phyloP scores from a whole-genome alignment of 1,140 invertebrate species.

The Thereuonema tuberculata region DNA sequence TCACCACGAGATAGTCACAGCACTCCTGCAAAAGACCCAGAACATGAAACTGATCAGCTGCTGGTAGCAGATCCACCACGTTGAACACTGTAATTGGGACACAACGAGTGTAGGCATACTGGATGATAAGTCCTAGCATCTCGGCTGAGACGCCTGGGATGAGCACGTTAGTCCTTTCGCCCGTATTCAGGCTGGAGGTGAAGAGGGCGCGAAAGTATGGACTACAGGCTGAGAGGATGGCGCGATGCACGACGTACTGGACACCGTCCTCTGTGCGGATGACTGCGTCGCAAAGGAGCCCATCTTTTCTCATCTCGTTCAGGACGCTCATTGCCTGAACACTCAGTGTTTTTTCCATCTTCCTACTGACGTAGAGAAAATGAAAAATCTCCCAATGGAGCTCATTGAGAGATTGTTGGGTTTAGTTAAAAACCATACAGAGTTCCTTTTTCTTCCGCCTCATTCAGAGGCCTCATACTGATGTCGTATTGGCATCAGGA shows the following conservation, averaged over 20 bases:
- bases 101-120: conserved; percentile 65
- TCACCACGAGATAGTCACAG: conserved; percentile 49
- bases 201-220: conserved; percentile 75
- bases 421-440: too few relatives aligned
- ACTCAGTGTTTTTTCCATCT: conserved; percentile 1
- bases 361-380: not conserved
- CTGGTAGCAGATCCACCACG: conserved; percentile 51
- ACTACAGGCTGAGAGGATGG: conserved; percentile 72
- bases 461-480: too few relatives aligned
- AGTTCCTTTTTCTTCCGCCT: too few relatives aligned
- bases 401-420: too few relatives aligned
- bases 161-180: conserved; percentile 49
- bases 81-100: conserved; percentile 53
- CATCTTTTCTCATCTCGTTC: conserved; percentile 57
- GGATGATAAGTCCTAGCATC: conserved; percentile 56
- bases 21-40: conserved; percentile 59
- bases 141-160: conserved; percentile 58
- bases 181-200: conserved; percentile 54
- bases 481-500: too few relatives aligned
- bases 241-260: conserved; percentile 61
- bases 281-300: conserved; percentile 66
- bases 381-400: too few relatives aligned
- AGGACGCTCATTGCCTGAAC: conserved; percentile 49
- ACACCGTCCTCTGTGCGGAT: conserved; percentile 59
- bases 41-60: conserved; percentile 53